A percentile compares a stretch with the other conserved stretches of the same genome.
phyloP scores from a whole-genome alignment of 1,140 invertebrate species.

The Colletes gigas region DNA sequence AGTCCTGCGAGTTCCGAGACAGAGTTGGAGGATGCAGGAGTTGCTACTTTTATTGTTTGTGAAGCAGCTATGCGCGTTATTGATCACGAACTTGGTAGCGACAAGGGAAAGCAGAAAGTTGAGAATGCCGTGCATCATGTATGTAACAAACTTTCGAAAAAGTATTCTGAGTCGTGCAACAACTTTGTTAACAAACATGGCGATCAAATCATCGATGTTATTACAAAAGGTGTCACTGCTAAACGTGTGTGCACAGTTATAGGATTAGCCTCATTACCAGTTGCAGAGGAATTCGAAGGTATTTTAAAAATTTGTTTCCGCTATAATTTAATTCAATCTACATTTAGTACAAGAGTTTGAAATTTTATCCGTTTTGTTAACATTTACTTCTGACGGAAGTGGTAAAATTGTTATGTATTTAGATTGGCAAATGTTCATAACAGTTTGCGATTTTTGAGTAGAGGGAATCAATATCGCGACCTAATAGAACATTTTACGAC shows the following conservation, averaged over 20 bases:
- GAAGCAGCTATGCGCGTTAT: too few relatives aligned
- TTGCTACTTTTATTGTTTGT: too few relatives aligned
- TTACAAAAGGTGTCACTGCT: slow-evolving; percentile 87
- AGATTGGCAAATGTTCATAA: too few relatives aligned
- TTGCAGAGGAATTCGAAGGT: slow-evolving; percentile 70
- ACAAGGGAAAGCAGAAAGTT: slow-evolving; percentile 88
- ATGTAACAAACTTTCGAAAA: slow-evolving; percentile 87
- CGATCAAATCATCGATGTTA: slow-evolving; percentile 87
- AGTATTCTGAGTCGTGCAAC: slow-evolving; percentile 86
- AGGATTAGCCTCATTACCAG: slow-evolving; percentile 82
- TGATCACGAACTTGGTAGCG: slow-evolving; percentile 82
- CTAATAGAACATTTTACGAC: too few relatives aligned
- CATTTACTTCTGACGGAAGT: too few relatives aligned
- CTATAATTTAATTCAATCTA: slow-evolving; percentile 42
- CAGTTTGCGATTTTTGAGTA: too few relatives aligned
- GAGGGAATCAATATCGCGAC: too few relatives aligned
- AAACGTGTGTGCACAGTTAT: slow-evolving; percentile 87
- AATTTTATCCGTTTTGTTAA: too few relatives aligned
- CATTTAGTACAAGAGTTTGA: not conserved
- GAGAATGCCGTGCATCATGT: slow-evolving; percentile 86
- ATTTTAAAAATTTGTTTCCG: slow-evolving; percentile 32
- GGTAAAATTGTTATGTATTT: too few relatives aligned
- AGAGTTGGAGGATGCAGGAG: too few relatives aligned
- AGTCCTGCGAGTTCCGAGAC: slow-evolving; percentile 48
- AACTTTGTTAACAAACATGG: slow-evolving; percentile 91